These are phyloP conservation scores for Dissostichus mawsoni DNA, from an alignment of 2,113 vertebrate genomes.

Conservation along the genomic window DNA sequence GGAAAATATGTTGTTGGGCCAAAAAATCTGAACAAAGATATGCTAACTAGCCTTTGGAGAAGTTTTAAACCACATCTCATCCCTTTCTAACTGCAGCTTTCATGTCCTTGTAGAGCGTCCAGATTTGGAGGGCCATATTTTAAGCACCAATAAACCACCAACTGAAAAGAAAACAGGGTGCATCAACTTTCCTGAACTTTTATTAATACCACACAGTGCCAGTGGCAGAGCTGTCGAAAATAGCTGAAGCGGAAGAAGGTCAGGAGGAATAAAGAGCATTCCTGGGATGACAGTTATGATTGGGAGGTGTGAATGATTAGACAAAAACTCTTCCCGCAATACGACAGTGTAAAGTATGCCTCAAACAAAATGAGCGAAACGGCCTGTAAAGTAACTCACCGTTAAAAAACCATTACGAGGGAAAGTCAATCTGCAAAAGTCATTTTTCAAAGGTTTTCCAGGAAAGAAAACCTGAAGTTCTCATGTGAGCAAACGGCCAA, in stretches of 20 bases:
- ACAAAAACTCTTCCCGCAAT: constrained; percentile 65
- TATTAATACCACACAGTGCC: constrained; percentile 32
- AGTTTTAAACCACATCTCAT: neutral
- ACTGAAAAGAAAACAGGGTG: constrained; percentile 52
- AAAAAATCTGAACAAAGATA: neutral
- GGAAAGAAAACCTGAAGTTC: constrained; percentile 72
- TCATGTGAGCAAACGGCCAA: constrained; percentile 66
- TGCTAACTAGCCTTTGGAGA: neutral
- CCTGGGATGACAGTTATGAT: constrained; percentile 72
- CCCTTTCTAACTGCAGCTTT: neutral
- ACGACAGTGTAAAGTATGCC: constrained; percentile 65
- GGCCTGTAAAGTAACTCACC: constrained; percentile 61
- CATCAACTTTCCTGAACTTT: constrained; percentile 44
- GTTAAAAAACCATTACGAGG: constrained; percentile 71
- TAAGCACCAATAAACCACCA: constrained; percentile 43
- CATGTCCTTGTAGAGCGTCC: neutral
- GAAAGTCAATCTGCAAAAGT: constrained; percentile 72
- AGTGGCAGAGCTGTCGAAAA: constrained; percentile 61
- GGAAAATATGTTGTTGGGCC: neutral
- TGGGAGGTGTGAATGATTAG: constrained; percentile 78
- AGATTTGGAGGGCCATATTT: constrained; percentile 20
- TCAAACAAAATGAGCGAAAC: constrained; percentile 60
- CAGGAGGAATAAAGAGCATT: constrained; percentile 61
- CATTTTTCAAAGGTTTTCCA: constrained; percentile 77
- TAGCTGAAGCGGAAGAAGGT: constrained; percentile 46